phyloP scores from a whole-genome alignment of 2,888 invertebrate genomes.

The Synergus umbraculus region DNA sequence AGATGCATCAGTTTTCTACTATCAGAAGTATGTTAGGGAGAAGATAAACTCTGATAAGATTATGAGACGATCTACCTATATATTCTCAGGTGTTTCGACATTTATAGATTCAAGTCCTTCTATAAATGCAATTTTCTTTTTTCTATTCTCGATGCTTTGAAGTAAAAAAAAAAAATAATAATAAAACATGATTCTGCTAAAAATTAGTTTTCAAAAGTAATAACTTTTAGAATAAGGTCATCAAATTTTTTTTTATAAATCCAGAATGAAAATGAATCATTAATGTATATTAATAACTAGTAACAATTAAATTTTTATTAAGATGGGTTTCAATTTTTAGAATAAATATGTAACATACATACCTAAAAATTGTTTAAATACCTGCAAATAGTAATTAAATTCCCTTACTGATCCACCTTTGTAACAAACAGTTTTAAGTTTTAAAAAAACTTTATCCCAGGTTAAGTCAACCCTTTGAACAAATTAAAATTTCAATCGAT shows the following conservation, averaged over 20 bases:
- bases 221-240: not conserved
- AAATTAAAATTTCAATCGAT: not conserved
- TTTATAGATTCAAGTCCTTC: not conserved
- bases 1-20: slow-evolving; percentile 15
- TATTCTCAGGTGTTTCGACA: slow-evolving; percentile 19
- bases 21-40: slow-evolving; percentile 23
- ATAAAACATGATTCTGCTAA: not conserved
- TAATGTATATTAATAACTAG: too few relatives aligned
- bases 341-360: not conserved
- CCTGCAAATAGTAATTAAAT: not conserved
- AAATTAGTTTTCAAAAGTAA: not conserved
- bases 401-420: not conserved
- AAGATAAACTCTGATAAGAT: slow-evolving; percentile 71
- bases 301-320: not conserved
- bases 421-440: not conserved
- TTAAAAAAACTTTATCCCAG: not conserved
- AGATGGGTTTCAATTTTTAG: not conserved
- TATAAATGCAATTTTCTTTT: not conserved
- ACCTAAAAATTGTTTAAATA: not conserved
- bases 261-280: not conserved
- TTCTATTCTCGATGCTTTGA: not conserved
- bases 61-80: slow-evolving; percentile 45
- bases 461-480: not conserved
- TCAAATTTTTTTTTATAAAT: not conserved
- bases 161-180: not conserved